These are phyloP conservation scores for Parnassius smintheus DNA, from an alignment of 2,888 invertebrate genomes.

Conservation along the genomic window DNA sequence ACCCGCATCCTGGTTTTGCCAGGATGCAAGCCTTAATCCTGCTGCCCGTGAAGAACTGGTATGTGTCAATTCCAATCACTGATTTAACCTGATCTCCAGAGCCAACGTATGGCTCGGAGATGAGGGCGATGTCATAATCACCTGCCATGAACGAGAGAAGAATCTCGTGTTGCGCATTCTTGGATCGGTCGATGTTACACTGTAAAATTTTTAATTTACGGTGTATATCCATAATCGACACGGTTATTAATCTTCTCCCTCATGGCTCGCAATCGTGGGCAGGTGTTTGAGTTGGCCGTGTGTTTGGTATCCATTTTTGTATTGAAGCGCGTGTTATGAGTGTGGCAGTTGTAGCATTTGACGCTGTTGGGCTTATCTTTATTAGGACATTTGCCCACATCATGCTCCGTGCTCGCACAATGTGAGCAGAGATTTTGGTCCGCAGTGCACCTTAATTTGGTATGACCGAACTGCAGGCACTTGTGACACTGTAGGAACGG, in stretches of 20 bases:
- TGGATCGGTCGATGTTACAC: too few species aligned
- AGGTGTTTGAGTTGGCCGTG: background rate
- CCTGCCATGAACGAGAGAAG: background rate
- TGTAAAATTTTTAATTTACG: background rate
- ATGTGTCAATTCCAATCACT: background rate
- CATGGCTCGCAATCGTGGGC: background rate
- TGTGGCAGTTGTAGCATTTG: too few species aligned
- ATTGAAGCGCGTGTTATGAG: too few species aligned
- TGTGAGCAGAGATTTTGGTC: background rate
- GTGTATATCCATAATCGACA: background rate
- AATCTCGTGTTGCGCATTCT: too few species aligned
- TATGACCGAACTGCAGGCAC: background rate
- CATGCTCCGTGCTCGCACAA: too few species aligned
- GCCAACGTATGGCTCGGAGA: constrained; percentile 4
- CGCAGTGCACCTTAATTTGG: background rate
- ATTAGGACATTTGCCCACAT: background rate
- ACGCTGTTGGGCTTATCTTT: too few species aligned
- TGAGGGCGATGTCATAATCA: background rate
- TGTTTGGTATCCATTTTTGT: background rate
- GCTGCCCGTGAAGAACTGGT: background rate
- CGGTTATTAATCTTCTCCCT: background rate
- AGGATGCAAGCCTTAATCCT: constrained; percentile 3
- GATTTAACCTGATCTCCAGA: background rate
- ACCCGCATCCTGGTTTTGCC: background rate
- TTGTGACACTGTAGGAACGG: background rate